Percentiles rank a stretch among this genome's conserved stretches.
Conservation (phyloP, 2,113 vertebrate genomes). For the Nestor notabilis region DNA sequence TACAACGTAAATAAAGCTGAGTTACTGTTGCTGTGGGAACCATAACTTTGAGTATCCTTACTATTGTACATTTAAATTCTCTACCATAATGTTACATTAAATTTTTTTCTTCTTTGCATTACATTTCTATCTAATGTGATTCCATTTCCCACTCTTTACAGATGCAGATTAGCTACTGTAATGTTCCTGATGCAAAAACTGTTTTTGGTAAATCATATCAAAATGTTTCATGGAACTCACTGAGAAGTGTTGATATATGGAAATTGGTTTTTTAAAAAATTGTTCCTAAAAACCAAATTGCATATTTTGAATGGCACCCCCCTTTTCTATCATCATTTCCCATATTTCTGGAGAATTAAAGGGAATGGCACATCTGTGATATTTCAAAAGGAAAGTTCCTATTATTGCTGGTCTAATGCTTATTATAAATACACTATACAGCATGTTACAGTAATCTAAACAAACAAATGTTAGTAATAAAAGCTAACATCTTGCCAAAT, state of each 20-base stretch:
- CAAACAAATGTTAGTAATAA: conserved; percentile 7
- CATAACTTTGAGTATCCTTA: conserved; percentile 53
- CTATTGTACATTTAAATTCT: conserved; percentile 67
- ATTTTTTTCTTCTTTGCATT: conserved; percentile 60
- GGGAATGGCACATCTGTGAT: conserved; percentile 34
- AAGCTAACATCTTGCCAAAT: conserved; percentile 47
- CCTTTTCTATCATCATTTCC: conserved; percentile 59
- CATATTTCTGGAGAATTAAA: conserved; percentile 61
- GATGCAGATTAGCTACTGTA: conserved; percentile 77
- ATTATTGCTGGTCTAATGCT: neutral
- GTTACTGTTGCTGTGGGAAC: conserved; percentile 63
- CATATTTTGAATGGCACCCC: conserved; percentile 45
- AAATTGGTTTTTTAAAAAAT: conserved; percentile 77
- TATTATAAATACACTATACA: neutral
- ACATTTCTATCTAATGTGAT: conserved; percentile 76
- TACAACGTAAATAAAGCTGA: conserved; percentile 4
- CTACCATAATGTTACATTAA: conserved; percentile 66
- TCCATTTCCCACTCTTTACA: conserved; percentile 76
- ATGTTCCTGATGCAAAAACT: conserved; percentile 73
- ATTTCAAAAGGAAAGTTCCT: conserved; percentile 4
- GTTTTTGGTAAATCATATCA: conserved; percentile 82
- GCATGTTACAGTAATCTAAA: conserved; percentile 20
- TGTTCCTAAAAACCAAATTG: conserved; percentile 72
- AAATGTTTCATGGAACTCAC: conserved; percentile 78
- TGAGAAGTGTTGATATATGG: conserved; percentile 78